Percentiles rank a stretch among this genome's conserved stretches.
phyloP scores from a whole-genome alignment of 2,797 vertebrate genomes.

The Octomys mimax region DNA sequence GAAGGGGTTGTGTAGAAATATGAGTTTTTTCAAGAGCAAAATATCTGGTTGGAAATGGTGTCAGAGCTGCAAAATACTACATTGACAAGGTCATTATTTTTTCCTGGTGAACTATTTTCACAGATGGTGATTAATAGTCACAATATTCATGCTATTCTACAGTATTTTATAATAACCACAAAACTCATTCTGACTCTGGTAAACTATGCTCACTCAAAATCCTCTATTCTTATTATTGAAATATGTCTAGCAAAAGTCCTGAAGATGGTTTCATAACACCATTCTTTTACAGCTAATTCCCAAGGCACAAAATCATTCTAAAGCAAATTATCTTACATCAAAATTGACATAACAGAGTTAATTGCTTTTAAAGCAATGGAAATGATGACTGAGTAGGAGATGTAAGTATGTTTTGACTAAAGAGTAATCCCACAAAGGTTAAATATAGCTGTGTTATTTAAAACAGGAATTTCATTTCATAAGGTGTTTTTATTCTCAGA shows the following conservation, averaged over 20 bases:
- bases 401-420: constrained; percentile 66
- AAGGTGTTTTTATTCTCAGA: constrained; percentile 4
- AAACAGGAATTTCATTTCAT: not conserved
- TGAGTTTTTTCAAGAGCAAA: not conserved
- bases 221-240: not conserved
- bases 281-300: constrained; percentile 35
- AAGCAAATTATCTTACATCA: constrained; percentile 51
- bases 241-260: not conserved
- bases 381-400: constrained; percentile 59
- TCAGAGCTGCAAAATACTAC: not conserved
- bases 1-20: not conserved
- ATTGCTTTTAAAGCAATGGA: constrained; percentile 60
- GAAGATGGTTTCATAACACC: rapidly evolving
- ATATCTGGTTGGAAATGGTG: not conserved
- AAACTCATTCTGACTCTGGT: not conserved
- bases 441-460: constrained; percentile 67
- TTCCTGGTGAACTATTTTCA: not conserved
- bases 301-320: constrained; percentile 53
- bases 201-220: not conserved
- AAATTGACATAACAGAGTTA: constrained; percentile 72
- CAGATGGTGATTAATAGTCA: not conserved
- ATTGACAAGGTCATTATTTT: not conserved
- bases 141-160: not conserved
- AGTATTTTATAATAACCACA: not conserved
- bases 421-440: constrained; percentile 44